Base-by-base conservation (phyloP, 2,113 vertebrate species). In the Platysteira castanea region DNA sequence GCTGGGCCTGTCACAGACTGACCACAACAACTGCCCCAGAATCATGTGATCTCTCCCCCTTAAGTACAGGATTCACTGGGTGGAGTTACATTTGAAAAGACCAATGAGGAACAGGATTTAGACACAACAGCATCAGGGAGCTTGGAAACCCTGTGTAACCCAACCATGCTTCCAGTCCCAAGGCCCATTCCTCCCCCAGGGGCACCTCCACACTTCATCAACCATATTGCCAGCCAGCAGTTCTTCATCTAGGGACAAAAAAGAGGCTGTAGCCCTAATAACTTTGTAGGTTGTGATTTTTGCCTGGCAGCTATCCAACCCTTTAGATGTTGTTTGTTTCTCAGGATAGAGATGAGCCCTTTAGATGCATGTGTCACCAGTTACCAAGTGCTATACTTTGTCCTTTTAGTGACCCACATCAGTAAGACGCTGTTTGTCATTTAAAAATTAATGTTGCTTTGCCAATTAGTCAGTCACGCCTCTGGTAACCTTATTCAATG, bases 401-500 rank as follows among this genome's bases (percentile, higher is more conserved):
- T 68, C 47, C 57, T 35, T 76, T 68, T 79, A 88, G 89, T 78
- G 85, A 47, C 27, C 11, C 57, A 60, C 33, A 49, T 68, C 69
- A 93, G 3, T 67, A 95, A 91, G 84, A 87, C 52, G 30, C 71
- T 90, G 41, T 95, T 82, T 96, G 91, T 77, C 60, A 93, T 97
- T 97, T 97, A 89, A 97, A 98, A 98, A 96, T 78, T 97, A 87
- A 95, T 84, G 77, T 90, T 87, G 68, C 39, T 73, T 76, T 97
- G 93, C 84, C 93, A 95, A 87, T 98, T 97, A 96, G 94, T 92
- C 91, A 96, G 86, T 96, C 97, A 92, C 2, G 22, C 93, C 59
- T 89, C 67, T 97, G 69, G 92, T 97, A 98, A 95, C 80, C 92
- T 97, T 97, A 97, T 95, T 97, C 81, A 93, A 44, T 94, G 46